A percentile compares a stretch with the other conserved stretches of the same genome.
phyloP scores from a whole-genome alignment of 2,113 vertebrate genomes.

The Neolamprologus variostigma region DNA sequence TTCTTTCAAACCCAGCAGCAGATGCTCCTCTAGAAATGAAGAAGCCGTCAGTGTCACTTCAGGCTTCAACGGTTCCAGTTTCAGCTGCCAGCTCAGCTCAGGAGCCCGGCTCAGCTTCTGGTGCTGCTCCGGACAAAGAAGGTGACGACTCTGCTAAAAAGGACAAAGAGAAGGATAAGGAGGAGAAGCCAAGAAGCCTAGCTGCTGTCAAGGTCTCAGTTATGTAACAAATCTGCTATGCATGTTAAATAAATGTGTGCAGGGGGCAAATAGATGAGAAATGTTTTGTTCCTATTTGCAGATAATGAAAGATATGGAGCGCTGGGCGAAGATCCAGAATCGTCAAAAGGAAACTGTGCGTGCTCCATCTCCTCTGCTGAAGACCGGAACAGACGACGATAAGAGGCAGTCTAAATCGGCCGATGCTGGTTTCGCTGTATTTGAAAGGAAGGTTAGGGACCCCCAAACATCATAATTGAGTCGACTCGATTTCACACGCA shows the following conservation, averaged over 20 bases:
- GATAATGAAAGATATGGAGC: slow-evolving; percentile 83
- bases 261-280: not conserved
- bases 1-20: slow-evolving; percentile 60
- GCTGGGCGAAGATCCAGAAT: slow-evolving; percentile 80
- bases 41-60: slow-evolving; percentile 1
- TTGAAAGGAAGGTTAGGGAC: slow-evolving; percentile 74
- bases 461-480: not conserved
- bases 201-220: slow-evolving; percentile 74
- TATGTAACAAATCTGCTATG: no score
- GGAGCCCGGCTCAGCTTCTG: not conserved
- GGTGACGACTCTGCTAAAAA: slow-evolving; percentile 63
- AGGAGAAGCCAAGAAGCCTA: slow-evolving; percentile 71
- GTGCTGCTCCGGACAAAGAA: slow-evolving; percentile 42
- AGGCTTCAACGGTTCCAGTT: not conserved
- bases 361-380: slow-evolving; percentile 61
- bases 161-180: slow-evolving; percentile 69
- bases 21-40: slow-evolving; percentile 66
- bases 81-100: not conserved
- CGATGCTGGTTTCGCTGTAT: slow-evolving; percentile 74
- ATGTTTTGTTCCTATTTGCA: slow-evolving; percentile 15
- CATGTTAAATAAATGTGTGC: not conserved
- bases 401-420: slow-evolving; percentile 72
- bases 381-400: slow-evolving; percentile 52
- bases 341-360: slow-evolving; percentile 73
- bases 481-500: not conserved